Evolutionary conservation across 2,888 invertebrate genomes (phyloP).

Genomic region (Tenthredo mesomela): DNA sequence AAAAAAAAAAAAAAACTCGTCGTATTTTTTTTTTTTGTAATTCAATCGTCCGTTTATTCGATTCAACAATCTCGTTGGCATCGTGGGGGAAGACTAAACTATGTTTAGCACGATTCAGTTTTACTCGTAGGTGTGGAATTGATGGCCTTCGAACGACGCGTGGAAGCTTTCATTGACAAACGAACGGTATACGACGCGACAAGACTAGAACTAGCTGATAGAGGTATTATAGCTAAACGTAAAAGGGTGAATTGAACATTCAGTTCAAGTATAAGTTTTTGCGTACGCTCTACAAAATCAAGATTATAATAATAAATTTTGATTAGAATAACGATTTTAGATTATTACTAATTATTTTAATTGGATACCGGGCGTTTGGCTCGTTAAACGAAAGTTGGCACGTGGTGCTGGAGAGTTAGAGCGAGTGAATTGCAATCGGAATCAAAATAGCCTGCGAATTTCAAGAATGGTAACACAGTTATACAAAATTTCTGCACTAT

Average conservation of each 20-base stretch:
- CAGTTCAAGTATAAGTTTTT: neutral
- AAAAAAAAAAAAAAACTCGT: too few relatives aligned
- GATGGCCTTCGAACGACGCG: neutral
- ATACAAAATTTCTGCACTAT: neutral
- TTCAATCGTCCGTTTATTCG: neutral
- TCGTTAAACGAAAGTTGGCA: neutral
- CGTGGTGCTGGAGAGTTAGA: neutral
- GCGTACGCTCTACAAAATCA: neutral
- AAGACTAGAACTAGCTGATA: neutral
- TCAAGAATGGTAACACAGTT: neutral
- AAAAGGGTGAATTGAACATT: neutral
- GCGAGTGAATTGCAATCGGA: neutral
- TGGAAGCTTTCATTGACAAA: conserved; percentile 33
- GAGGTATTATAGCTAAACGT: neutral
- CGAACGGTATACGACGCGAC: conserved; percentile 9
- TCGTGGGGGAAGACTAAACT: neutral
- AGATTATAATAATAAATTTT: neutral
- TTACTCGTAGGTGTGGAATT: conserved; percentile 21
- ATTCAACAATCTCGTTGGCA: conserved; percentile 26
- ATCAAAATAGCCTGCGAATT: conserved; percentile 6
- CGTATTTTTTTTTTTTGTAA: neutral
- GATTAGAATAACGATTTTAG: neutral
- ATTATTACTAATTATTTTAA: neutral
- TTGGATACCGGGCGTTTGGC: neutral
- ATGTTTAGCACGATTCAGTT: conserved; percentile 17